Evolutionary conservation across 2,113 vertebrate genomes (phyloP).

Genomic region (Equus quagga): DNA sequence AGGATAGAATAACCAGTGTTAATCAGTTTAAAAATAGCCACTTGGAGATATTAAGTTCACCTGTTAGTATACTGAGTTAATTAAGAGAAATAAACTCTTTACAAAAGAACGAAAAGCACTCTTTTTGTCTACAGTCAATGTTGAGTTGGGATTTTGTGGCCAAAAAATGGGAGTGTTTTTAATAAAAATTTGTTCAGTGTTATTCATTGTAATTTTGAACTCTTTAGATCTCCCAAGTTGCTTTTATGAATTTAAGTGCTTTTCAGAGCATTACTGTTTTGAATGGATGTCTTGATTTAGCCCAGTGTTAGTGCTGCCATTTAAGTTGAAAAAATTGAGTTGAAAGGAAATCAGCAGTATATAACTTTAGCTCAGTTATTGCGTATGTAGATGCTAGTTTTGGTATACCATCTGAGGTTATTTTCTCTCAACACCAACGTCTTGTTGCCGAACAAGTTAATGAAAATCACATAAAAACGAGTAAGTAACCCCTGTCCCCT

Average conservation of each 20-base stretch:
- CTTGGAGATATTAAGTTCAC: background rate
- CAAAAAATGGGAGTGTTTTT: background rate
- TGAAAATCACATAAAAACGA: slow-evolving; percentile 36
- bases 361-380: background rate
- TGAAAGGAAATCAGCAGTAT: background rate
- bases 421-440: background rate
- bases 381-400: background rate
- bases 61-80: slow-evolving; percentile 43
- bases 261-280: slow-evolving; percentile 27
- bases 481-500: background rate
- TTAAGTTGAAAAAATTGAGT: background rate
- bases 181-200: background rate
- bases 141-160: background rate
- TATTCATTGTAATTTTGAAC: slow-evolving; percentile 50
- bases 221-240: background rate
- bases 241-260: slow-evolving; percentile 59
- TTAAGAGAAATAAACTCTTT: background rate
- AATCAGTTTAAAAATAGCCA: slow-evolving; percentile 39
- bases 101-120: background rate
- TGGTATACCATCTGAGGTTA: background rate
- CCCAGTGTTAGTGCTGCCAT: background rate
- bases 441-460: slow-evolving; percentile 17
- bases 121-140: background rate
- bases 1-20: background rate
- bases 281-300: slow-evolving; percentile 27